Evolutionary conservation across 2,888 invertebrate species (phyloP).

Genomic region (Drosophila vallismaia): DNA sequence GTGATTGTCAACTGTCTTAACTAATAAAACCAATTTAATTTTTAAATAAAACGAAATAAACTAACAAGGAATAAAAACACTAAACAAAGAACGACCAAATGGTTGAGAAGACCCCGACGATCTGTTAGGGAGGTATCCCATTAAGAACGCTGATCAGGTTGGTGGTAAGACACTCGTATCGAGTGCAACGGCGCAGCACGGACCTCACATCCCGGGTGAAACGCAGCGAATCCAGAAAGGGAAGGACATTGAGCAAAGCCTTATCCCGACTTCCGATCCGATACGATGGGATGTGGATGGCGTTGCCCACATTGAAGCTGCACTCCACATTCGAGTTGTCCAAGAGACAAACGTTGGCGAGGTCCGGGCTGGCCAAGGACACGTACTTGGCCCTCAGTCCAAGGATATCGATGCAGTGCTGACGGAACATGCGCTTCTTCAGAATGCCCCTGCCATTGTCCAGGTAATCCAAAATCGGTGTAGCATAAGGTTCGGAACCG

Average conservation of each 20-base stretch:
- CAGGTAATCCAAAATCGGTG: slow-evolving; percentile 38
- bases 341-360: slow-evolving; percentile 41
- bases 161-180: slow-evolving; percentile 3
- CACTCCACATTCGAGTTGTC: slow-evolving; percentile 46
- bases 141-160: background rate
- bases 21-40: too few relatives aligned
- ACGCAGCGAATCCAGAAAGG: slow-evolving; percentile 52
- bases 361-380: slow-evolving; percentile 10
- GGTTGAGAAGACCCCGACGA: too few relatives aligned
- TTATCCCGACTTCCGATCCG: slow-evolving; percentile 5
- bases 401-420: slow-evolving; percentile 40
- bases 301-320: slow-evolving; percentile 45
- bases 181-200: slow-evolving; percentile 24
- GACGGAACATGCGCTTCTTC: slow-evolving; percentile 34
- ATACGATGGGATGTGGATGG: slow-evolving; percentile 41
- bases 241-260: slow-evolving; percentile 38
- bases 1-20: too few relatives aligned
- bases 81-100: too few relatives aligned
- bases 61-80: too few relatives aligned
- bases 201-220: slow-evolving; percentile 57
- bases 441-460: slow-evolving; percentile 45
- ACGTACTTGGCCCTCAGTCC: slow-evolving; percentile 38
- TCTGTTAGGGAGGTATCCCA: too few relatives aligned
- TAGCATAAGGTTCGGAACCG: slow-evolving; percentile 33
- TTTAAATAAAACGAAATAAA: too few relatives aligned